Evolutionary conservation across 2,797 vertebrate genomes (phyloP), one percentile per base, ranked within the genome.

Genomic region (Poeciliopsis turneri): DNA sequence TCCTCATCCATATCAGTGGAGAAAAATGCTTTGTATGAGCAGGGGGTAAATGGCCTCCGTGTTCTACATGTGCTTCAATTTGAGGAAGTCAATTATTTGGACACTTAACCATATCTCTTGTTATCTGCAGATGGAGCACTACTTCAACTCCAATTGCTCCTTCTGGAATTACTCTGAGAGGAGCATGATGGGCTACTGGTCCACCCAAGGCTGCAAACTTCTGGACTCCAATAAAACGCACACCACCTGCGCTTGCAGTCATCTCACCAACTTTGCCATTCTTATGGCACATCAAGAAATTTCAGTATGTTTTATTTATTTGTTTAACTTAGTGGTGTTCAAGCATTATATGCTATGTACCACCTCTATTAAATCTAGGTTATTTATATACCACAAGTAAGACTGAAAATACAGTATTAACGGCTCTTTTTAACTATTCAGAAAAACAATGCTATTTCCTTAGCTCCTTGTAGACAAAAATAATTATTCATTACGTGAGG

Each of bases 161-260:
- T 99, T 99, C 95, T 99, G 98, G 98, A 99, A 99, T 95, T 99
- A 99, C 95, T 99, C 98, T 0, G 98, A 99, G 92, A 97, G 98
- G 92, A 99, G 97, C 74, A 99, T 99, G 98, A 99, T 98, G 97
- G 98, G 98, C 84, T 97, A 98, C 93, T 99, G 98, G 98, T 99
- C 98, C 92, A 99, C 98, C 79, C 98, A 99, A 94, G 98, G 98
- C 93, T 99, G 98, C 97, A 98, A 97, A 92, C 97, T 98, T 86
- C 94, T 99, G 86, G 97, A 98, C 91, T 97, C 97, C 84, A 99
- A 99, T 92, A 97, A 96, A 95, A 99, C 97, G 10, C 98, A 98
- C 89, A 99, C 98, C 47, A 98, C 97, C 0, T 99, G 98, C 91
- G 97, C 98, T 5, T 99, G 98, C 89, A 99, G 97, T 92, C 98